Evolutionary conservation across 2,113 vertebrate genomes (phyloP).

Genomic region (Apistogramma diplotaenia): DNA sequence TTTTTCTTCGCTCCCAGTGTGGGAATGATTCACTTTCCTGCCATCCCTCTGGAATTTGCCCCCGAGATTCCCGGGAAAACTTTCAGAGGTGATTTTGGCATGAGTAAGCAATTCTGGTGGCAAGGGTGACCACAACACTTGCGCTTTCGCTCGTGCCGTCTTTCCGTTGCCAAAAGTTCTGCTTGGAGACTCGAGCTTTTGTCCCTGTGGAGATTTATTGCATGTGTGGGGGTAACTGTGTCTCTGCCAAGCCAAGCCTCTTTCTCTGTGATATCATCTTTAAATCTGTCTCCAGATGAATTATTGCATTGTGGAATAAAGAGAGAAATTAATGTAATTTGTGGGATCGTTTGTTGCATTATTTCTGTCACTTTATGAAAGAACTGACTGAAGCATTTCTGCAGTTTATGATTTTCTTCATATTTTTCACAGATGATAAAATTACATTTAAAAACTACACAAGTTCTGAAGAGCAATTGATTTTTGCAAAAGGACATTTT

Average conservation of each 20-base stretch:
- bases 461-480: not conserved
- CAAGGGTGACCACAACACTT: constrained; percentile 64
- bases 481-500: not conserved
- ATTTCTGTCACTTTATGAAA: not conserved
- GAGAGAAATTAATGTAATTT: not conserved
- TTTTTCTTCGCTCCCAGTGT: constrained; percentile 40
- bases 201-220: not conserved
- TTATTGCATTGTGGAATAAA: not conserved
- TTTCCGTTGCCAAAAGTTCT: constrained; percentile 8
- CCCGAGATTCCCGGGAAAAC: constrained; percentile 42
- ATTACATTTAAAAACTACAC: no score
- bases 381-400: not conserved
- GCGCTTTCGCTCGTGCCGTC: constrained; percentile 55
- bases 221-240: not conserved
- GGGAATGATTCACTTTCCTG: constrained; percentile 34
- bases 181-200: not conserved
- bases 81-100: constrained; percentile 32
- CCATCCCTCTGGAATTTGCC: constrained; percentile 45
- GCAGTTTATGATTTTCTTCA: not conserved
- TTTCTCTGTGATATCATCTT: not conserved
- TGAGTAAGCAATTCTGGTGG: constrained; percentile 26
- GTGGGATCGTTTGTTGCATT: not conserved
- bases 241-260: not conserved
- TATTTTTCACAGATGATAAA: not conserved
- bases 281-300: not conserved